Evolutionary conservation across 2,113 vertebrate genomes (phyloP).

Genomic region (Picathartes gymnocephalus): DNA sequence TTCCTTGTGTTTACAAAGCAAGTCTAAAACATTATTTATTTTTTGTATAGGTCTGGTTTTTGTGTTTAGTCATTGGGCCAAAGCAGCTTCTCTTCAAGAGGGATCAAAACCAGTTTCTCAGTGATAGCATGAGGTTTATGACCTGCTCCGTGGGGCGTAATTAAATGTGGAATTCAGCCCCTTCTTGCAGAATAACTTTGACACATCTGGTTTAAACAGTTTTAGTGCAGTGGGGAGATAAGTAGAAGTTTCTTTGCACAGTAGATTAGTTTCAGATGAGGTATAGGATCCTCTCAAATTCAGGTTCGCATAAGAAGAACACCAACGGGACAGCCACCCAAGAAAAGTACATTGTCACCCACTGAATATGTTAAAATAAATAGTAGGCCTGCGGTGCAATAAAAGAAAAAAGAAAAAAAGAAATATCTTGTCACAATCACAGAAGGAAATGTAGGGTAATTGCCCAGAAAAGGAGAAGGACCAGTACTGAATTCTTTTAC

Average conservation of each 20-base stretch:
- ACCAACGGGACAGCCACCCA: neutral
- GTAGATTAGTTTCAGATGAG: slow-evolving; percentile 60
- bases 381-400: neutral
- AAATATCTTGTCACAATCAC: neutral
- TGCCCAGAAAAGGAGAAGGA: neutral
- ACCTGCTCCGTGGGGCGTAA: slow-evolving; percentile 26
- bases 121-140: slow-evolving; percentile 47
- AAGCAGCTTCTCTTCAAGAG: slow-evolving; percentile 30
- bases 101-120: slow-evolving; percentile 32
- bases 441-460: neutral
- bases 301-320: neutral
- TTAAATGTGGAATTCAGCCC: slow-evolving; percentile 49
- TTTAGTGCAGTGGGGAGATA: slow-evolving; percentile 23
- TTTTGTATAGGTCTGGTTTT: neutral
- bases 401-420: neutral
- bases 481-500: slow-evolving; percentile 16
- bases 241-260: slow-evolving; percentile 38
- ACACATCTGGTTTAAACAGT: slow-evolving; percentile 53
- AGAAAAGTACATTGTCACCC: neutral
- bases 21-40: neutral
- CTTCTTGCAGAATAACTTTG: slow-evolving; percentile 52
- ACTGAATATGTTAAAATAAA: neutral
- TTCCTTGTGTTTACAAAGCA: neutral
- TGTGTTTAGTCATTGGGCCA: neutral
- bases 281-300: neutral